phyloP scores from a whole-genome alignment of 1,140 invertebrate genomes.

The Neotoxoptera formosana region DNA sequence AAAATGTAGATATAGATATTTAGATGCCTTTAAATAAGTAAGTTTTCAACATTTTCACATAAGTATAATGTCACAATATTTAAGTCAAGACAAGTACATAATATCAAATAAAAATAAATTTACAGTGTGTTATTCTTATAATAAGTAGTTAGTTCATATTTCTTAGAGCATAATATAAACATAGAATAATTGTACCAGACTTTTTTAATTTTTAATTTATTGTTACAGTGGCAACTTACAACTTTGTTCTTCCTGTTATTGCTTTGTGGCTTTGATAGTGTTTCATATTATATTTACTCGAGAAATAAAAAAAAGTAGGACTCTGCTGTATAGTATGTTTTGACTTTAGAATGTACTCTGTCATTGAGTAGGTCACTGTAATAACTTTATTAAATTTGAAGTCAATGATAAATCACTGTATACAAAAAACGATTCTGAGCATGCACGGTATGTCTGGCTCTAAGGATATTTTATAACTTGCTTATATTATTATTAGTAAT shows the following conservation, averaged over 20 bases:
- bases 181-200: background rate
- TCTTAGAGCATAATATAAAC: background rate
- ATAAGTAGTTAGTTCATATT: background rate
- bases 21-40: background rate
- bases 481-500: background rate
- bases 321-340: background rate
- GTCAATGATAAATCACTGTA: background rate
- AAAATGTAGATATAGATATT: background rate
- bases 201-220: background rate
- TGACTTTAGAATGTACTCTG: background rate
- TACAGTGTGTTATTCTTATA: background rate
- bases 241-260: background rate
- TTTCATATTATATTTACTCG: no score
- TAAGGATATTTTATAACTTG: background rate
- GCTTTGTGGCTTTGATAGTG: background rate
- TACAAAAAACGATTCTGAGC: background rate
- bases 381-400: background rate
- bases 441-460: background rate
- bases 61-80: background rate
- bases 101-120: background rate
- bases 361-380: background rate
- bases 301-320: background rate
- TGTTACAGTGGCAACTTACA: background rate
- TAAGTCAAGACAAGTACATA: background rate
- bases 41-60: background rate